These are phyloP conservation scores for Cyprinodon brontotheroides DNA, from an alignment of 2,113 vertebrate genomes.

Conservation along the genomic window DNA sequence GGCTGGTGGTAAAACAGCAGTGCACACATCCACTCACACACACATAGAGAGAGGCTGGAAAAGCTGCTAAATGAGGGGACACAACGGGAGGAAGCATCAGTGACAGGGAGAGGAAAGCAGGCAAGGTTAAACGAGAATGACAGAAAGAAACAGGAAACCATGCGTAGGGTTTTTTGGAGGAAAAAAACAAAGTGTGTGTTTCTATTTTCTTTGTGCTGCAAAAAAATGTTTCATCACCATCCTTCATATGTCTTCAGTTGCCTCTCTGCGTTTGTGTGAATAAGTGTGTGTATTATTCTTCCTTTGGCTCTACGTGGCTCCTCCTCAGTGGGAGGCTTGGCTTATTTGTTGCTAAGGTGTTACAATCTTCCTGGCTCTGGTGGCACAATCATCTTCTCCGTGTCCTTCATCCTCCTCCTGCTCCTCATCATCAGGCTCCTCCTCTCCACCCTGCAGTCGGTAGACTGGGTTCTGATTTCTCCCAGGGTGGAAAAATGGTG, in stretches of 20 bases:
- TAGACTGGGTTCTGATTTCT: conserved; percentile 31
- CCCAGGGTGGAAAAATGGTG: conserved; percentile 40
- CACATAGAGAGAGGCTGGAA: conserved; percentile 32
- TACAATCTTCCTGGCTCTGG: conserved; percentile 74
- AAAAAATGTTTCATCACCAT: not conserved
- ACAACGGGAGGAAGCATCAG: conserved; percentile 36
- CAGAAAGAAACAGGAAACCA: not conserved
- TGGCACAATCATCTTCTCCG: conserved; percentile 64
- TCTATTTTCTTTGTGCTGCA: conserved; percentile 12
- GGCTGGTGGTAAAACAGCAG: conserved; percentile 52
- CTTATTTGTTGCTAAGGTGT: conserved; percentile 84
- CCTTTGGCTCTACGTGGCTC: conserved; percentile 50
- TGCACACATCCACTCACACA: conserved; percentile 15
- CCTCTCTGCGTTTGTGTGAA: conserved; percentile 21
- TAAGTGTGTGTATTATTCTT: conserved; percentile 18
- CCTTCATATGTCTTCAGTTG: conserved; percentile 13
- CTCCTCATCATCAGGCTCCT: not conserved
- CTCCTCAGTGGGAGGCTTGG: conserved; percentile 70
- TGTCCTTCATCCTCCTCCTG: conserved; percentile 27
- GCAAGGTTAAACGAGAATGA: conserved; percentile 3
- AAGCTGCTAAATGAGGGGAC: conserved; percentile 52
- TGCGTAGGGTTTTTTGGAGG: conserved; percentile 5
- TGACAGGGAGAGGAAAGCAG: conserved; percentile 21
- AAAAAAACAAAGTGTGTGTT: not conserved
- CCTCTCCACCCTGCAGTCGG: conserved; percentile 26